Evolutionary conservation across 2,888 invertebrate species (phyloP).

Genomic region (Pristionchus arcanus): DNA sequence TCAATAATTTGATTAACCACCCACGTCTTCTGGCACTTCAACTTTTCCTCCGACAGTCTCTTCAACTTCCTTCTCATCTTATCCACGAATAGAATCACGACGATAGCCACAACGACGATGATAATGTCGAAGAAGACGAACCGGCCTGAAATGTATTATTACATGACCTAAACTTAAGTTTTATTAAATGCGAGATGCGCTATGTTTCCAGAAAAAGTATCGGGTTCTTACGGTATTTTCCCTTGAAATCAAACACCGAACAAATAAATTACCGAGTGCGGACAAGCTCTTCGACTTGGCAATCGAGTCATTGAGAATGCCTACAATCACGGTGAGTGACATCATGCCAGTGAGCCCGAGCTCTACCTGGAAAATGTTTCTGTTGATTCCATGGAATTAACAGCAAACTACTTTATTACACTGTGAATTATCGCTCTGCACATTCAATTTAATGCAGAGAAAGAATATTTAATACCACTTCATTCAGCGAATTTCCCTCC

Average conservation of each 20-base stretch:
- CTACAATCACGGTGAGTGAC: neutral
- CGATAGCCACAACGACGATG: neutral
- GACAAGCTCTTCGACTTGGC: neutral
- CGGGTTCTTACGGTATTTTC: too few species aligned
- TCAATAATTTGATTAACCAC: too few species aligned
- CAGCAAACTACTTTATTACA: too few species aligned
- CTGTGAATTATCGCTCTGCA: too few species aligned
- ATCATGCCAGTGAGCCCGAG: neutral
- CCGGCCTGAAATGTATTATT: neutral
- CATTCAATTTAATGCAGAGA: too few species aligned
- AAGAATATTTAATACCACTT: neutral
- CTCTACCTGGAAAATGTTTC: slow-evolving; percentile 1
- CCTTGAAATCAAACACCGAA: too few species aligned
- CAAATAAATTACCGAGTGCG: neutral
- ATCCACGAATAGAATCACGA: neutral
- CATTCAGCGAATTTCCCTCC: neutral
- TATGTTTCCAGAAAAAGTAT: too few species aligned
- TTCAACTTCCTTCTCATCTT: neutral
- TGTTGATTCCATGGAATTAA: too few species aligned
- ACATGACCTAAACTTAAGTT: neutral
- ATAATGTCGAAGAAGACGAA: slow-evolving; percentile 48
- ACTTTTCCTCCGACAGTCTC: neutral
- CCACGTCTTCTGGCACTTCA: neutral
- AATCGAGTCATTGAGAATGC: slow-evolving; percentile 6
- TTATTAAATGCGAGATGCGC: neutral